These are phyloP conservation scores for Eulithis testata DNA, from an alignment of 2,888 invertebrate genomes.

Conservation along the genomic window DNA sequence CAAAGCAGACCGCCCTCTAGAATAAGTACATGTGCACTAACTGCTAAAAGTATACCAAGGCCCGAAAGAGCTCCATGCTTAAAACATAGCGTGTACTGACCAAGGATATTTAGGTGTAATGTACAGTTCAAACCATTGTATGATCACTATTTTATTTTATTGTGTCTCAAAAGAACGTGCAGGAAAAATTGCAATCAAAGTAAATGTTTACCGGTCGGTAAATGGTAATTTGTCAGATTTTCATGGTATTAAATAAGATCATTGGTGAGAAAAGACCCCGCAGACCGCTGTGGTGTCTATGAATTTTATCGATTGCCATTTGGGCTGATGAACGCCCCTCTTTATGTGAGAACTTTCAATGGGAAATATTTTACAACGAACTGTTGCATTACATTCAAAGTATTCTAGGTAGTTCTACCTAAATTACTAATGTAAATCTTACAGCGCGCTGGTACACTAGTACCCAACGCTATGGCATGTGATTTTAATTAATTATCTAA, in stretches of 20 bases:
- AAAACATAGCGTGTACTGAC: slow-evolving; percentile 30
- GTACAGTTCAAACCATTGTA: slow-evolving; percentile 17
- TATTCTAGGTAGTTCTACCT: slow-evolving; percentile 15
- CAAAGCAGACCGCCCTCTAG: slow-evolving; percentile 63
- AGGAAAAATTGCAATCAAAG: neutral
- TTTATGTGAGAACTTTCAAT: neutral
- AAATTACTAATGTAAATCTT: slow-evolving; percentile 28
- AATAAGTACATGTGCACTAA: slow-evolving; percentile 74
- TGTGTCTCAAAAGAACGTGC: neutral
- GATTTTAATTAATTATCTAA: slow-evolving; percentile 81
- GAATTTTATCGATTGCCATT: slow-evolving; percentile 7
- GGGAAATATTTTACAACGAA: neutral
- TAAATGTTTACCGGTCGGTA: neutral
- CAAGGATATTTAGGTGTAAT: slow-evolving; percentile 27
- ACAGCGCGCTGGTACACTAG: slow-evolving; percentile 43
- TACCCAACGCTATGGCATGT: slow-evolving; percentile 59
- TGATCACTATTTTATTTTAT: neutral
- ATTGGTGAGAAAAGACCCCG: too few relatives aligned
- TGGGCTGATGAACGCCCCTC: slow-evolving; percentile 2
- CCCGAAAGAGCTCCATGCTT: slow-evolving; percentile 73
- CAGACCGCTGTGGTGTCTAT: neutral
- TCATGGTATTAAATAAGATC: too few relatives aligned
- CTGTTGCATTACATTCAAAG: slow-evolving; percentile 25
- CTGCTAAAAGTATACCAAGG: slow-evolving; percentile 68
- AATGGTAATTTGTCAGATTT: too few relatives aligned